phyloP scores from a whole-genome alignment of 1,140 invertebrate species.

The Euwallacea similis region DNA sequence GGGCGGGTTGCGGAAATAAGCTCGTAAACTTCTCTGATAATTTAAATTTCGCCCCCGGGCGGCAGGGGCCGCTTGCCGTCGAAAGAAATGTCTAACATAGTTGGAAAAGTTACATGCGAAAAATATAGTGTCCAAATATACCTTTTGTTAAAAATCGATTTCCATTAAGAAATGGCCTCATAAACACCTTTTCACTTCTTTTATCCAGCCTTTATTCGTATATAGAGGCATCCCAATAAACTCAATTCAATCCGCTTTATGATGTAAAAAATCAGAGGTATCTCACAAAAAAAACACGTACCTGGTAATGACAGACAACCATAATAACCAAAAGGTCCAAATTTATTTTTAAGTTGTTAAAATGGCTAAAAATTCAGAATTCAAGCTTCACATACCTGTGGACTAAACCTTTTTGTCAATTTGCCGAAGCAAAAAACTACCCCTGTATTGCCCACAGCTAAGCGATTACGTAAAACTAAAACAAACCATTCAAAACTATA shows the following conservation, averaged over 20 bases:
- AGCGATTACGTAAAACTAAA: too few species aligned
- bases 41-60: slow-evolving; percentile 16
- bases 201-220: too few species aligned
- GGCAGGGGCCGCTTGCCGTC: not conserved
- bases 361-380: slow-evolving; percentile 1
- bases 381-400: not conserved
- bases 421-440: not conserved
- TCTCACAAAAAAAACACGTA: too few species aligned
- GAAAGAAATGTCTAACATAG: slow-evolving; percentile 6
- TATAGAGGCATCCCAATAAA: too few species aligned
- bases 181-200: too few species aligned
- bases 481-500: too few species aligned
- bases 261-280: too few species aligned
- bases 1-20: not conserved
- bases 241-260: too few species aligned
- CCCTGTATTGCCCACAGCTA: too few species aligned
- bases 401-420: not conserved
- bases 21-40: slow-evolving; percentile 20
- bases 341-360: too few species aligned
- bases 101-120: slow-evolving; percentile 3
- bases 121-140: slow-evolving; percentile 10
- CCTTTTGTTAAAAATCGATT: slow-evolving; percentile 15
- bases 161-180: not conserved
- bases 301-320: too few species aligned
- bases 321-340: too few species aligned